Evolutionary conservation across 1,140 invertebrate genomes (phyloP).

Genomic region (Drosophila pseudoobscura): DNA sequence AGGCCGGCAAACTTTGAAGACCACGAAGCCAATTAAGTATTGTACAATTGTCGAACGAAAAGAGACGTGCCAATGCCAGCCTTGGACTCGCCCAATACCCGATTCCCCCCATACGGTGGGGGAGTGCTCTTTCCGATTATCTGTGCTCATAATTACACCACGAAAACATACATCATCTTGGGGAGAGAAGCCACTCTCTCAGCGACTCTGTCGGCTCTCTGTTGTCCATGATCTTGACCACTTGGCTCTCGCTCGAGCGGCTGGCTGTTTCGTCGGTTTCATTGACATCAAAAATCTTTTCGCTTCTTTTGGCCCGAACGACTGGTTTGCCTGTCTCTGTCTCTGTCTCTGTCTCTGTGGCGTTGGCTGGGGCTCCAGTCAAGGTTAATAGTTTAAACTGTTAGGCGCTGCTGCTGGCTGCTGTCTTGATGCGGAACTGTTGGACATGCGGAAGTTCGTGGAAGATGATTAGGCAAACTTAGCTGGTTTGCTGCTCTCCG

Average conservation of each 20-base stretch:
- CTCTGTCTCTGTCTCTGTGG: neutral
- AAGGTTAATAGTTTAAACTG: slow-evolving; percentile 80
- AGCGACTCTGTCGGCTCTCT: slow-evolving; percentile 17
- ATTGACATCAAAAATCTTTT: slow-evolving; percentile 69
- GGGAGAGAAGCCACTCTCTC: slow-evolving; percentile 2
- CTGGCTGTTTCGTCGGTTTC: slow-evolving; percentile 41
- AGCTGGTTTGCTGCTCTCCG: slow-evolving; percentile 6
- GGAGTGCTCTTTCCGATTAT: neutral
- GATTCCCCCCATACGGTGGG: too few species aligned
- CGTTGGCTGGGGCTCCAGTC: slow-evolving; percentile 28
- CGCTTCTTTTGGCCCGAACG: slow-evolving; percentile 25
- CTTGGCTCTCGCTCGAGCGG: slow-evolving; percentile 22
- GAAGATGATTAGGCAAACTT: slow-evolving; percentile 51
- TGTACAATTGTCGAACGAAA: slow-evolving; percentile 43
- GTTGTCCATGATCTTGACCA: slow-evolving; percentile 81
- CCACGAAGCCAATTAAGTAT: slow-evolving; percentile 45
- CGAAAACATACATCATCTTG: neutral
- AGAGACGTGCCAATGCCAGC: slow-evolving; percentile 54
- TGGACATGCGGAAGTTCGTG: slow-evolving; percentile 66
- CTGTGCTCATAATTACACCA: neutral
- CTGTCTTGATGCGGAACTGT: slow-evolving; percentile 61
- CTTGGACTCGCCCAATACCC: slow-evolving; percentile 1
- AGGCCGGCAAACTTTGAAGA: slow-evolving; percentile 28
- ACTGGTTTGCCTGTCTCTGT: slow-evolving; percentile 12
- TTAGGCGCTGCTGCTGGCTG: slow-evolving; percentile 35